These are phyloP conservation scores for Cettia cetti DNA, from an alignment of 2,113 vertebrate species.

Conservation along the genomic window DNA sequence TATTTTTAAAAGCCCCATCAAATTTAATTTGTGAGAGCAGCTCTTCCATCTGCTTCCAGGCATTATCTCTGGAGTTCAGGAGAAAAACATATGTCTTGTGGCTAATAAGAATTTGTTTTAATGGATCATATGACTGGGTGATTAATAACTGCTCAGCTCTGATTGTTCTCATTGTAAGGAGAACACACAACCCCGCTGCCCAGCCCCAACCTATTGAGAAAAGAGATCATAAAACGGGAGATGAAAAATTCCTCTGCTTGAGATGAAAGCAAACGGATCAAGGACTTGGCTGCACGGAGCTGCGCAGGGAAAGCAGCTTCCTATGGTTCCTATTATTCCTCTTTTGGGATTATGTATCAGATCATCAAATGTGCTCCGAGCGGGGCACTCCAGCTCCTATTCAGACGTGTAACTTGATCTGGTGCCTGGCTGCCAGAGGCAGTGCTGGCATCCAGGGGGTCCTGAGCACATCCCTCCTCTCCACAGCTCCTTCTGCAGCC, in stretches of 20 bases:
- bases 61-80: slow-evolving; percentile 68
- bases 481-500: not conserved
- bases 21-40: slow-evolving; percentile 50
- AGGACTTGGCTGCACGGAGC: slow-evolving; percentile 33
- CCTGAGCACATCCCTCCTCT: not conserved
- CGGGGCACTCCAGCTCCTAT: not conserved
- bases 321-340: slow-evolving; percentile 21
- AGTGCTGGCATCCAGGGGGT: not conserved
- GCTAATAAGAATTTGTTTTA: slow-evolving; percentile 65
- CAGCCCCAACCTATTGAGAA: not conserved
- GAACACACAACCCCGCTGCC: slow-evolving; percentile 25
- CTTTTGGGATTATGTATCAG: slow-evolving; percentile 14
- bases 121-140: slow-evolving; percentile 62
- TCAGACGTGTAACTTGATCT: not conserved
- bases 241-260: slow-evolving; percentile 63
- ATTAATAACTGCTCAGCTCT: slow-evolving; percentile 60
- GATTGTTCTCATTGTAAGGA: slow-evolving; percentile 57
- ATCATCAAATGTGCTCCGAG: not conserved
- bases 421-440: not conserved
- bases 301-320: not conserved
- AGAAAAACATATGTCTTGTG: slow-evolving; percentile 66
- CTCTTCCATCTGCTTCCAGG: slow-evolving; percentile 56
- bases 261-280: slow-evolving; percentile 63
- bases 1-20: slow-evolving; percentile 58
- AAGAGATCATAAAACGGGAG: slow-evolving; percentile 48